These are phyloP conservation scores for Melopsittacus undulatus DNA, from an alignment of 2,797 vertebrate genomes.

Conservation along the genomic window DNA sequence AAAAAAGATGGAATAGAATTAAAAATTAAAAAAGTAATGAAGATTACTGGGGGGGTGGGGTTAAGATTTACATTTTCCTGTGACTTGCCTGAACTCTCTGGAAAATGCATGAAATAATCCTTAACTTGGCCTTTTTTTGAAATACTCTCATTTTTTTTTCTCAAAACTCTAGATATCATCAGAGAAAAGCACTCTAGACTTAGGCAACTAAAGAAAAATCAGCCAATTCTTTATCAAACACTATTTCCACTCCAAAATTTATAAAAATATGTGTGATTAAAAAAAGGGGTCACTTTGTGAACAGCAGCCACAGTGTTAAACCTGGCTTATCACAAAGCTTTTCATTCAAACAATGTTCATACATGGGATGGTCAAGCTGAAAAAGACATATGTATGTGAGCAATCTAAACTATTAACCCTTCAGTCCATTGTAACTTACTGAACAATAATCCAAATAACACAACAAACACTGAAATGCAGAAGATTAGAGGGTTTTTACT, in stretches of 20 bases:
- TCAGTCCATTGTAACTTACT: background rate
- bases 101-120: background rate
- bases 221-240: background rate
- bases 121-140: background rate
- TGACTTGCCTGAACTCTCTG: background rate
- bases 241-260: background rate
- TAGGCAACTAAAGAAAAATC: background rate
- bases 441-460: background rate
- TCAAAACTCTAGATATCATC: background rate
- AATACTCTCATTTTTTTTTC: background rate
- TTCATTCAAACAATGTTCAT: background rate
- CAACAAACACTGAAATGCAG: background rate
- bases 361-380: background rate
- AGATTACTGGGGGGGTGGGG: background rate
- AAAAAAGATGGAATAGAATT: background rate
- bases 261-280: background rate
- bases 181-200: background rate
- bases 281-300: background rate
- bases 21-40: background rate
- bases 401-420: background rate
- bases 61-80: background rate
- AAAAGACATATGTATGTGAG: background rate
- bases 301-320: background rate
- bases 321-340: background rate
- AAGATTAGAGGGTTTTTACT: background rate